Percentiles rank a stretch among this genome's conserved stretches.
phyloP scores from a whole-genome alignment of 2,113 vertebrate species.

The Eleginops maclovinus region DNA sequence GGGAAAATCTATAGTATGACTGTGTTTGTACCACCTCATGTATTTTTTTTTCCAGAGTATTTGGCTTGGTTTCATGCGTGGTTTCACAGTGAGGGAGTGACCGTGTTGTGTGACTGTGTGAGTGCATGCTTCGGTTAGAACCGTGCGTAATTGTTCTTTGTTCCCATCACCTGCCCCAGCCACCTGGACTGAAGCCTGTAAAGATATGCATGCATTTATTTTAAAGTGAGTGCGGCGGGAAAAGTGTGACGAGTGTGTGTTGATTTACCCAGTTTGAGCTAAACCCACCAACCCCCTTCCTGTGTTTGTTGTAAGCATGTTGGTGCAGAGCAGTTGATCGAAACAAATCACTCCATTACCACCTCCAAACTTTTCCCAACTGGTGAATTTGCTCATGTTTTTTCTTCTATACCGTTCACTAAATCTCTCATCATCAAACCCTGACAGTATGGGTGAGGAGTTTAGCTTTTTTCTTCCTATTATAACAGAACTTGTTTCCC shows the following conservation, averaged over 20 bases:
- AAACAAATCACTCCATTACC: constrained; percentile 65
- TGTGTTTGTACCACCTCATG: constrained; percentile 60
- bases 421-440: constrained; percentile 13
- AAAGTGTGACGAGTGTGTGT: constrained; percentile 42
- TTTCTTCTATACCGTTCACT: constrained; percentile 16
- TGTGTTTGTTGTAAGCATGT: constrained; percentile 31
- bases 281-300: constrained; percentile 10
- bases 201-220: constrained; percentile 76
- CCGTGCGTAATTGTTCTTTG: constrained; percentile 10
- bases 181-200: constrained; percentile 65
- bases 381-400: constrained; percentile 8
- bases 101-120: constrained; percentile 33
- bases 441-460: constrained; percentile 4
- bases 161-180: constrained; percentile 49
- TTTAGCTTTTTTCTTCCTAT: constrained; percentile 4
- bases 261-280: constrained; percentile 38
- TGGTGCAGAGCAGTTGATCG: constrained; percentile 55
- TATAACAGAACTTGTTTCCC: constrained; percentile 19
- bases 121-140: neutral
- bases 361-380: constrained; percentile 39
- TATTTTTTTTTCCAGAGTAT: constrained; percentile 9
- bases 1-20: constrained; percentile 63
- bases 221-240: constrained; percentile 37
- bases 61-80: constrained; percentile 35
- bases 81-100: constrained; percentile 45